Evolutionary conservation across 2,797 vertebrate genomes (phyloP).

Genomic region (Sebastiscus tertius): DNA sequence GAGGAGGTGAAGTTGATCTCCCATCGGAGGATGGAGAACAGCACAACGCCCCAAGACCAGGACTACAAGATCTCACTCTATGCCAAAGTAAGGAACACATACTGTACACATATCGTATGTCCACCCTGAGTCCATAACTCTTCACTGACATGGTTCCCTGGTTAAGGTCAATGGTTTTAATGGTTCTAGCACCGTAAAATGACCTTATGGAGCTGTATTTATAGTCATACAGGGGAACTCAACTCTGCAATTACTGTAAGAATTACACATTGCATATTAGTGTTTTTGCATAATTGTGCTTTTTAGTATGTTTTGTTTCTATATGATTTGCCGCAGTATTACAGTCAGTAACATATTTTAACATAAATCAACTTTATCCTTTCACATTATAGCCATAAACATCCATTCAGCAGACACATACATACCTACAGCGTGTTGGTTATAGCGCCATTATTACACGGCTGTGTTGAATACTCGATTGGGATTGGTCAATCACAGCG

Average conservation of each 20-base stretch:
- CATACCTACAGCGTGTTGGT: neutral
- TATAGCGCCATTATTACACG: neutral
- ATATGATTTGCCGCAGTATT: too few species aligned
- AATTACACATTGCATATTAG: too few species aligned
- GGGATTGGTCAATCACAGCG: too few species aligned
- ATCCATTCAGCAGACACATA: neutral
- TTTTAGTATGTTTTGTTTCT: too few species aligned
- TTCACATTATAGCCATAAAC: neutral
- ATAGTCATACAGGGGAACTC: too few species aligned
- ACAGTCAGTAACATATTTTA: too few species aligned
- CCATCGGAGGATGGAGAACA: slow-evolving; percentile 41
- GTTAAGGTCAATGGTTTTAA: neutral
- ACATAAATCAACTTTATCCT: neutral
- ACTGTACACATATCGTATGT: neutral
- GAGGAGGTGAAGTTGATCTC: slow-evolving; percentile 48
- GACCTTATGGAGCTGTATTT: too few species aligned
- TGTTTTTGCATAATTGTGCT: too few species aligned
- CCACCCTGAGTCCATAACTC: neutral
- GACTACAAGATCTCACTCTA: slow-evolving; percentile 76
- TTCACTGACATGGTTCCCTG: neutral
- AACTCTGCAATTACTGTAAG: too few species aligned
- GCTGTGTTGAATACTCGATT: too few species aligned
- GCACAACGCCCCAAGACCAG: slow-evolving; percentile 41
- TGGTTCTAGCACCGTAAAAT: neutral
- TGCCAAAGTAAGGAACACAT: slow-evolving; percentile 76